Evolutionary conservation across 2,113 vertebrate species (phyloP).

Genomic region (Epinephelus cyanopodus): DNA sequence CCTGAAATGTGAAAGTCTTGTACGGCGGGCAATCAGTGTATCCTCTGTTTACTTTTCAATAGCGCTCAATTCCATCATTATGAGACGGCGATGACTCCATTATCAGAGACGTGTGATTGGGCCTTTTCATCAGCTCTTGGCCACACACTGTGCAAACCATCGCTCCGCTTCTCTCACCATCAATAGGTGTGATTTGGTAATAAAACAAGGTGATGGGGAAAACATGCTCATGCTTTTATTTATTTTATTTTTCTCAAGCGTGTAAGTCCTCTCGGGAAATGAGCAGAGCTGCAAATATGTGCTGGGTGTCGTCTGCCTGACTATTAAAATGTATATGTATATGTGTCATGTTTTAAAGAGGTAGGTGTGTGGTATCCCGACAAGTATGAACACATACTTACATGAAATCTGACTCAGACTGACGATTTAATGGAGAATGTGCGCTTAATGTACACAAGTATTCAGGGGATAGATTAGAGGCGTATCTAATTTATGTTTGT

Average conservation of each 20-base stretch:
- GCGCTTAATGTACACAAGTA: conserved; percentile 1
- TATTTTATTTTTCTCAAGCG: conserved; percentile 3
- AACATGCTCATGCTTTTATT: conserved; percentile 29
- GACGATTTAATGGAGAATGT: conserved; percentile 23
- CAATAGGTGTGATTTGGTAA: conserved; percentile 83
- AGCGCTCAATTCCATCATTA: conserved; percentile 76
- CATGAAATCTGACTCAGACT: conserved; percentile 5
- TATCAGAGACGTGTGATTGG: conserved; percentile 78
- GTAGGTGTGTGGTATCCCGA: conserved; percentile 26
- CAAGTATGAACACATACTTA: conserved; percentile 28
- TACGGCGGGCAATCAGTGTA: conserved; percentile 74
- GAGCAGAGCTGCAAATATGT: conserved; percentile 16
- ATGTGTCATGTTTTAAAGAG: conserved; percentile 22
- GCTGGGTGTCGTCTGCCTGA: not conserved
- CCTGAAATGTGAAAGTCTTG: conserved; percentile 50
- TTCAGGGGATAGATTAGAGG: conserved; percentile 15
- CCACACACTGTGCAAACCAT: conserved; percentile 73
- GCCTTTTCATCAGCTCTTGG: conserved; percentile 79
- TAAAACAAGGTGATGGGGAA: conserved; percentile 73
- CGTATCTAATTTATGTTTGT: conserved; percentile 5
- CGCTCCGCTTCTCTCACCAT: conserved; percentile 66
- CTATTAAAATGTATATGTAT: conserved; percentile 31
- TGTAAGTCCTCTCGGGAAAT: conserved; percentile 12
- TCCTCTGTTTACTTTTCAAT: conserved; percentile 78
- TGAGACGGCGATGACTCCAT: conserved; percentile 69